Percentiles rank a stretch among this genome's conserved stretches.
phyloP scores from a whole-genome alignment of 2,113 vertebrate species.

The Lepisosteus oculatus region DNA sequence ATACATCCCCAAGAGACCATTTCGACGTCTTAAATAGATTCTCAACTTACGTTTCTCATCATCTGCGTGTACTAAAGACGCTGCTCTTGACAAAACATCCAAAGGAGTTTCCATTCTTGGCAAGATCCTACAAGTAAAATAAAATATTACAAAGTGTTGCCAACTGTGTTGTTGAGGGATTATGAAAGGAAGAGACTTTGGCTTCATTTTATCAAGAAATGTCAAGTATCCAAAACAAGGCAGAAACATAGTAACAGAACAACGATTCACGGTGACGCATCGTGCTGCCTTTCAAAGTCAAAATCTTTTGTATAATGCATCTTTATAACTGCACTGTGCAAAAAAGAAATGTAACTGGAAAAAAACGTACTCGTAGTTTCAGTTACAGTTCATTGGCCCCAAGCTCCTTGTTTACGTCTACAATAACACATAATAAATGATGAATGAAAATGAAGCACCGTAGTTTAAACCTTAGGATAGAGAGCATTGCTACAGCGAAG shows the following conservation, averaged over 20 bases:
- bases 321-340: not conserved
- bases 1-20: no score
- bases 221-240: not conserved
- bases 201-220: not conserved
- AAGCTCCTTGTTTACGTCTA: no score
- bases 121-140: conserved; percentile 49
- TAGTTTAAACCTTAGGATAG: conserved; percentile 7
- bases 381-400: not conserved
- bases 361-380: not conserved
- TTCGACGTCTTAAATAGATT: not conserved
- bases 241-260: not conserved
- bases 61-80: conserved; percentile 91
- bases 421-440: conserved; percentile 16
- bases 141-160: conserved; percentile 7
- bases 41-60: conserved; percentile 91
- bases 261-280: not conserved
- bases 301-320: no score
- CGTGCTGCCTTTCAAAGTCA: not conserved
- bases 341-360: not conserved
- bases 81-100: conserved; percentile 97
- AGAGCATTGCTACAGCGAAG: not conserved
- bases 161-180: no score
- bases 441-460: conserved; percentile 26
- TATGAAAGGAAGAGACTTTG: no score
- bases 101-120: conserved; percentile 94